Conservation (phyloP, 2,888 invertebrate genomes). For the Fabriciana adippe region DNA sequence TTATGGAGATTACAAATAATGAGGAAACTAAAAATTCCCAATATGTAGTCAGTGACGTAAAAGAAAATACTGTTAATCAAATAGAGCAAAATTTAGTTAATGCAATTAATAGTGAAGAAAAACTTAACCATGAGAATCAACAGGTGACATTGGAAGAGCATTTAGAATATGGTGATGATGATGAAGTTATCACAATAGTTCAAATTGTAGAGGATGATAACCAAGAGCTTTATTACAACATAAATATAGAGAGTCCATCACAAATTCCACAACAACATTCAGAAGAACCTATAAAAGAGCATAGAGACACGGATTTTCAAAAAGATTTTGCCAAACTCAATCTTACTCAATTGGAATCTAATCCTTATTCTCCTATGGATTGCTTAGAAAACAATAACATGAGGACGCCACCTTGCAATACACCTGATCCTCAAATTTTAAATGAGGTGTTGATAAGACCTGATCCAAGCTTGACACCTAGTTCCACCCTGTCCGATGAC, state of each 20-base stretch:
- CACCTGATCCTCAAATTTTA: constrained; percentile 58
- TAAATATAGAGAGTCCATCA: constrained; percentile 67
- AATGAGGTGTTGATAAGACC: constrained; percentile 59
- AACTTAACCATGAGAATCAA: constrained; percentile 43
- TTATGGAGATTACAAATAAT: constrained; percentile 11
- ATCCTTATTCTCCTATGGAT: constrained; percentile 54
- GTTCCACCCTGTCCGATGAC: constrained; percentile 73
- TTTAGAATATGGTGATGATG: constrained; percentile 69
- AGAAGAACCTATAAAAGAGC: constrained; percentile 41
- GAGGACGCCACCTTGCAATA: constrained; percentile 54
- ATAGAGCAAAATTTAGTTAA: constrained; percentile 14
- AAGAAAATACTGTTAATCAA: constrained; percentile 17
- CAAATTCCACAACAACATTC: constrained; percentile 39
- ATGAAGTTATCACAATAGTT: constrained; percentile 77
- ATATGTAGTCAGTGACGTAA: constrained; percentile 9
- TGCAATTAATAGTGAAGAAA: constrained; percentile 28
- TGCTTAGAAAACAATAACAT: constrained; percentile 53
- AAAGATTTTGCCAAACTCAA: constrained; percentile 70
- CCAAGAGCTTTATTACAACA: constrained; percentile 68
- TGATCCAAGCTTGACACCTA: constrained; percentile 74
- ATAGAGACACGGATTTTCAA: constrained; percentile 61
- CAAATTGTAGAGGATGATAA: constrained; percentile 79
- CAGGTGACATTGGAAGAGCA: constrained; percentile 60
- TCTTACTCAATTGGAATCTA: constrained; percentile 49
- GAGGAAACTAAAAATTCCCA: constrained; percentile 2